Evolutionary conservation across 2,797 vertebrate species (phyloP).

Genomic region (Phrynocephalus forsythii): DNA sequence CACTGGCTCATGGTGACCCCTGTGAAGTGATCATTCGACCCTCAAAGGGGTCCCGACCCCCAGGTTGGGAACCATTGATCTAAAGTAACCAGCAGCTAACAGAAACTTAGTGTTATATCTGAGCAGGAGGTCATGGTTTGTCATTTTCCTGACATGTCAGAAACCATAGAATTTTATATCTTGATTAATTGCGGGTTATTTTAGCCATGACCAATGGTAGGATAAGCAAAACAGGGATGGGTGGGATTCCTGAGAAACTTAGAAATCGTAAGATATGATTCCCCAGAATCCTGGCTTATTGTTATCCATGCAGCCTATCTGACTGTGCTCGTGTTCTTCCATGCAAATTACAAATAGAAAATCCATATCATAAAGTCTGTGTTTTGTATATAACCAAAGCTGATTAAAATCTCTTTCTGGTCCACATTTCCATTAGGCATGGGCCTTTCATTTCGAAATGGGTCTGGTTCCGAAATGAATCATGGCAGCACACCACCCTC

Average conservation of each 20-base stretch:
- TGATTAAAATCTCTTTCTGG: conserved; percentile 35
- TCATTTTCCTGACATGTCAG: not conserved
- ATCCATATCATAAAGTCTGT: conserved; percentile 21
- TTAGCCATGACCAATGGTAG: not conserved
- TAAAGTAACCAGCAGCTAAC: not conserved
- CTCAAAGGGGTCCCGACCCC: too few relatives aligned
- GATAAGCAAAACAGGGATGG: not conserved
- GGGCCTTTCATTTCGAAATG: too few relatives aligned
- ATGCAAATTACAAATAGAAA: conserved; percentile 25
- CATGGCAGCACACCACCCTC: too few relatives aligned
- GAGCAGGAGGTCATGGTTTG: not conserved
- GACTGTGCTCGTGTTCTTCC: conserved; percentile 54
- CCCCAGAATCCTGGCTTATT: not conserved
- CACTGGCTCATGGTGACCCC: too few relatives aligned
- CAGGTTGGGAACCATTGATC: too few relatives aligned
- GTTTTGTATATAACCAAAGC: conserved; percentile 13
- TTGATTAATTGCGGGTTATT: not conserved
- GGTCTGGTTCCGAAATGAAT: too few relatives aligned
- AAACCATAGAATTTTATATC: not conserved
- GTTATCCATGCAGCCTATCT: not conserved
- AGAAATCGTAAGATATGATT: not conserved
- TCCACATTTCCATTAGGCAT: not conserved
- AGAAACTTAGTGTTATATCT: not conserved
- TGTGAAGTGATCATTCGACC: too few relatives aligned
- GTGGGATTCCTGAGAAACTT: not conserved